Evolutionary conservation across 2,888 invertebrate species (phyloP), one percentile per base, ranked within the genome.

Genomic region (Chloroclystis v-ata): DNA sequence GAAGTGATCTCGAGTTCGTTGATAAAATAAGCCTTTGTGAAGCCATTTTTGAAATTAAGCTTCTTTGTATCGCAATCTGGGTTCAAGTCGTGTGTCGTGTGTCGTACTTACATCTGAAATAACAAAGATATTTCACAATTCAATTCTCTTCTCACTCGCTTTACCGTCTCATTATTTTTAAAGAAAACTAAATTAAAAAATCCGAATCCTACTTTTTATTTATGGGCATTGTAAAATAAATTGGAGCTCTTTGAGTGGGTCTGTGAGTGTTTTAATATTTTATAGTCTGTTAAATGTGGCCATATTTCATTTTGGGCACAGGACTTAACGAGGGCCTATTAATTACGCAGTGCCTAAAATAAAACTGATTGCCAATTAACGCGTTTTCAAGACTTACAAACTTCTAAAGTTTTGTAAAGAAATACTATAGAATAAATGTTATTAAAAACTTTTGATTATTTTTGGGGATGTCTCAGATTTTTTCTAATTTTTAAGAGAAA

Each of bases 351-450:
- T 54, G 52, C 47, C 43, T 43, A 51, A 54, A 57, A 54, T 54
- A 56, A 56, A 57, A 56, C 49, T 50, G 52, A 58, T 58, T 56
- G 52, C 49, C 54, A 56, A 58, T 58, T 58, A 56, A 51, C 48
- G 16, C 35, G 2, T 16, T 32, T 13, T 14, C 14, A 35, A 16
- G 35, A 20, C 10, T 11, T 1, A n/a, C n/a, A 13, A 20, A 35
- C 10, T 20, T 16, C 16, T 20, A 35, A 7, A 20, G 16, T 16
- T 16, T 24, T 7, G 3, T 16, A 20, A 20, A 10, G 16, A 24
- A 11, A 11, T 16, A 16, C 9, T 33, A 5, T n/a, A n/a, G n/a
- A n/a, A n/a, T n/a, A n/a, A n/a, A n/a, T n/a, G n/a, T n/a, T n/a
- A n/a, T n/a, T n/a, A n/a, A n/a, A n/a, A n/a, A n/a, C n/a, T n/a